These are phyloP conservation scores for Penaeus indicus DNA, from an alignment of 1,140 invertebrate species.

Conservation along the genomic window DNA sequence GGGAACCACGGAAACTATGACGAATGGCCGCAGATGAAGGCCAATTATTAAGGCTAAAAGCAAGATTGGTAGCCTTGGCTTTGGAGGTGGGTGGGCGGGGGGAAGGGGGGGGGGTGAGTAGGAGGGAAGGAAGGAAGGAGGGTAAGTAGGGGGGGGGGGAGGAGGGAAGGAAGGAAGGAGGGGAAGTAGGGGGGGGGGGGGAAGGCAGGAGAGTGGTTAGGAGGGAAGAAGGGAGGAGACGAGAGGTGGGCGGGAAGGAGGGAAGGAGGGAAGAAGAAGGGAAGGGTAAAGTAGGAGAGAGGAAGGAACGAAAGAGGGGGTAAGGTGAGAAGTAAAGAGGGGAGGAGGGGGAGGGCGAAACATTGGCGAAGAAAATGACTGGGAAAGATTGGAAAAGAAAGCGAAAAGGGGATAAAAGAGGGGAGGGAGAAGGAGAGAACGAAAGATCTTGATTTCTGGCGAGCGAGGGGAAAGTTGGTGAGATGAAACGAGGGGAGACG, in stretches of 20 bases:
- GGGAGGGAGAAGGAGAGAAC: neutral
- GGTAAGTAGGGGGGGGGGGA: neutral
- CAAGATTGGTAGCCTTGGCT: constrained; percentile 56
- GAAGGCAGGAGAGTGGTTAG: neutral
- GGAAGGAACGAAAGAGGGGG: neutral
- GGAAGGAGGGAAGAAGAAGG: neutral
- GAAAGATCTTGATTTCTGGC: neutral
- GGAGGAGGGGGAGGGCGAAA: neutral
- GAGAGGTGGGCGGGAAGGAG: neutral
- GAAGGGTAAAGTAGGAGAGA: neutral
- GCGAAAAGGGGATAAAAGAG: neutral
- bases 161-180: neutral
- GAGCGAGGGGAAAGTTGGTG: neutral
- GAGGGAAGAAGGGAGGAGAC: neutral
- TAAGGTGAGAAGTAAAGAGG: neutral
- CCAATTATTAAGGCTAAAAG: constrained; percentile 60
- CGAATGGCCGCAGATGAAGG: constrained; percentile 41
- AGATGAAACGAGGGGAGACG: neutral
- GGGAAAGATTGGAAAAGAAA: neutral
- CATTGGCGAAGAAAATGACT: neutral
- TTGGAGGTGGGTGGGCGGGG: neutral
- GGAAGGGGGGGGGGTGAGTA: neutral
- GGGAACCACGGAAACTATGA: constrained; percentile 47
- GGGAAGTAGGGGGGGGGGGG: neutral
- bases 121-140: neutral